A percentile compares a stretch with the other conserved stretches of the same genome.
Conservation (phyloP, 1,140 invertebrate genomes). For the Cydia pomonella region DNA sequence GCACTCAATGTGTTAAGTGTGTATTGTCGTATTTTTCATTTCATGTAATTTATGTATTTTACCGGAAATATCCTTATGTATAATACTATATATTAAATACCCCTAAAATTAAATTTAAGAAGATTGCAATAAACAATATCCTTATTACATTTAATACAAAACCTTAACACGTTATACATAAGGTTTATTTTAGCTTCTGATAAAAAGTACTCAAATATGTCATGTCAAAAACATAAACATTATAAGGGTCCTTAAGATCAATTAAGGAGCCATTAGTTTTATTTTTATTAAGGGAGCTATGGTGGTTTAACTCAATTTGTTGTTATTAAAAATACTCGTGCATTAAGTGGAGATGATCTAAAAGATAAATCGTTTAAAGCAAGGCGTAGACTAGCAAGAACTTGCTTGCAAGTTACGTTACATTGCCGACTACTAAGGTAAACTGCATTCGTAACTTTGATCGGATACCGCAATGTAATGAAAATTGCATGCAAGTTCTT, state of each 20-base stretch:
- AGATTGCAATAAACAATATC: background rate
- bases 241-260: background rate
- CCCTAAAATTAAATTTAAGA: background rate
- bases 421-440: too few species aligned
- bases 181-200: background rate
- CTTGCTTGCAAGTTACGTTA: too few species aligned
- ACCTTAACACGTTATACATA: background rate
- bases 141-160: background rate
- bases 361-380: background rate
- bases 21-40: too few species aligned
- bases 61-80: too few species aligned
- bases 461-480: too few species aligned
- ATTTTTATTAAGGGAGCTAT: conserved; percentile 7
- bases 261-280: background rate
- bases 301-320: conserved; percentile 1
- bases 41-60: too few species aligned
- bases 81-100: too few species aligned
- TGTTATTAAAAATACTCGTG: background rate
- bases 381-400: too few species aligned
- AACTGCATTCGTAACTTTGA: too few species aligned
- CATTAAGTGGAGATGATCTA: background rate
- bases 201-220: background rate
- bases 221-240: conserved; percentile 11
- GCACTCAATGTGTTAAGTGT: too few species aligned
- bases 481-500: too few species aligned